Conservation (phyloP, 2,797 vertebrate genomes). For the Selene dorsalis region DNA sequence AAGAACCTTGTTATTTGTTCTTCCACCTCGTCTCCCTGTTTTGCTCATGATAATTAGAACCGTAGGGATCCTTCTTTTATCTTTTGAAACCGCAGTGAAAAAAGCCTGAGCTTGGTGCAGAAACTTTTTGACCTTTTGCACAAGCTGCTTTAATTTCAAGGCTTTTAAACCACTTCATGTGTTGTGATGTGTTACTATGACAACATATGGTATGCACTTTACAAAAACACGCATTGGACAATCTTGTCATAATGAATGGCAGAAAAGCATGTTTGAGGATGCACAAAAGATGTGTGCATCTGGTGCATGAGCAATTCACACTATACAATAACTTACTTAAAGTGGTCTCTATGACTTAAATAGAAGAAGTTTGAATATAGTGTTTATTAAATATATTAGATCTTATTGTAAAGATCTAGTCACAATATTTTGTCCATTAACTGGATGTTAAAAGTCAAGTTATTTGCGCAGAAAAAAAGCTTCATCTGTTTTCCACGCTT, state of each 20-base stretch:
- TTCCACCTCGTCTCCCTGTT: conserved; percentile 49
- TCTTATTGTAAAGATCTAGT: neutral
- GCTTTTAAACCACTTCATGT: conserved; percentile 39
- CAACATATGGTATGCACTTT: conserved; percentile 27
- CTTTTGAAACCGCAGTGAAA: conserved; percentile 25
- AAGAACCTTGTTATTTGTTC: conserved; percentile 55
- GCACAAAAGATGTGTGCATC: neutral
- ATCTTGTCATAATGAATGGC: conserved; percentile 9
- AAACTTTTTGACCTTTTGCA: conserved; percentile 55
- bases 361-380: neutral
- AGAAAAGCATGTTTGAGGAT: conserved; percentile 1
- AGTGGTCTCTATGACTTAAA: neutral
- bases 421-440: neutral
- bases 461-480: neutral
- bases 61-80: conserved; percentile 36
- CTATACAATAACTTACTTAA: neutral
- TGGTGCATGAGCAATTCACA: neutral
- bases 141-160: conserved; percentile 59
- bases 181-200: conserved; percentile 36
- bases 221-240: neutral
- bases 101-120: conserved; percentile 29
- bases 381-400: neutral
- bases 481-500: conserved; percentile 5
- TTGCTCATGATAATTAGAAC: conserved; percentile 54
- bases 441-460: neutral